Evolutionary conservation across 2,113 vertebrate species (phyloP), one percentile per base, ranked within the genome.

Genomic region (Himantopus leucocephalus): DNA sequence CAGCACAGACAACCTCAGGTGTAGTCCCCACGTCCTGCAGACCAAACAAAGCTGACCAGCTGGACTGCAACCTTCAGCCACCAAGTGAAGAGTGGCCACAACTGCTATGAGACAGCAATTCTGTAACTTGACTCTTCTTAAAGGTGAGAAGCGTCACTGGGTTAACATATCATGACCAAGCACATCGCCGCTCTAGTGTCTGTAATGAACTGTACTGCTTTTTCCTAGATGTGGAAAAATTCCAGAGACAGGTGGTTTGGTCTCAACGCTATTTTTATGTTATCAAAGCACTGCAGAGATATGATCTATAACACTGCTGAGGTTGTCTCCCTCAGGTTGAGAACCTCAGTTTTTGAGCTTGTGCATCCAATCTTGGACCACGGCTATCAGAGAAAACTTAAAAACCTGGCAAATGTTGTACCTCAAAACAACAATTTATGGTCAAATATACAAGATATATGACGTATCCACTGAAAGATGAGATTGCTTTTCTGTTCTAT

Each of bases 121-220:
- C 45, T 43, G 10, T 34, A 70, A 53, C 16, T 43, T 23, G 53
- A 41, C 20, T 84, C 41, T 67, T 66, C 47, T 70, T n/a, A 74
- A 70, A 88, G 26, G 43, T 27, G 13, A 0, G 8, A 34, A 45
- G 12, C 8, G 39, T 43, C 45, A 19, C 43, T 43, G 27, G 26
- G 24, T 55, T 77, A 92, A 62, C 34, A 79, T 10, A 70, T n/a
- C 48, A 48, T 1, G 2, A 68, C 39, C 56, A 64, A 71, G 64
- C 8, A 58, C 12, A 12, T 34, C 1, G 1, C 19, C 1, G 2
- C 12, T 83, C 14, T n/a, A 12, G 8, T 53, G 43, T 43, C 41
- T 68, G 7, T 32, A 43, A 39, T 37, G 30, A 76, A 43, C 30
- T 35, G 27, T 6, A 6, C 11, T 23, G n/a, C 13, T 76, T 79